phyloP scores from a whole-genome alignment of 2,888 invertebrate species.

The Tinea trinotella region DNA sequence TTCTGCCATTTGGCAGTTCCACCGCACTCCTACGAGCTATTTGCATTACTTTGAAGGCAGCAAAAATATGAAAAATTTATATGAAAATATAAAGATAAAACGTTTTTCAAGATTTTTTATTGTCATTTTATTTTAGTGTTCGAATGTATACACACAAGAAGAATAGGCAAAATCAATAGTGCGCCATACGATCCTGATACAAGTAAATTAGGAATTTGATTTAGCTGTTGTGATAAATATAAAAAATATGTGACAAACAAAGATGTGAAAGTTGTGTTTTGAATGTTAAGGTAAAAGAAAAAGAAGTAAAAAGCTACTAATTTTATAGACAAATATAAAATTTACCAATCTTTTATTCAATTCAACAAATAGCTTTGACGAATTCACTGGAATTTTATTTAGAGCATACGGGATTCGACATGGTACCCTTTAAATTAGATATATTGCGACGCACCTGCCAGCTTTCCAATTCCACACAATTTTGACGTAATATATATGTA shows the following conservation, averaged over 20 bases:
- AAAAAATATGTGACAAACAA: no score
- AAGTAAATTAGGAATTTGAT: no score
- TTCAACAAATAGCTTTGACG: background rate
- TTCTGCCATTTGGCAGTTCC: conserved; percentile 27
- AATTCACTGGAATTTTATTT: conserved; percentile 1
- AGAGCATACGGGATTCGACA: background rate
- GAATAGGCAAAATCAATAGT: no score
- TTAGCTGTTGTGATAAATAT: no score
- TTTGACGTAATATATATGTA: background rate
- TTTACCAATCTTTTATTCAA: background rate
- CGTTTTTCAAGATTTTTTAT: conserved; percentile 12
- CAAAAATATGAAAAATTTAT: conserved; percentile 20
- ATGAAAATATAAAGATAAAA: conserved; percentile 20
- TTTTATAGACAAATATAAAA: no score
- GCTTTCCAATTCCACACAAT: conserved; percentile 11
- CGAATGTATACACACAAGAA: no score
- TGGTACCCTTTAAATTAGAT: conserved; percentile 13
- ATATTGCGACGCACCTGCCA: conserved; percentile 17
- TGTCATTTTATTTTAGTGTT: background rate
- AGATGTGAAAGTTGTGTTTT: no score
- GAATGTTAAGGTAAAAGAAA: no score
- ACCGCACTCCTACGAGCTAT: conserved; percentile 23
- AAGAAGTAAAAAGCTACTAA: no score
- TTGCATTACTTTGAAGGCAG: conserved; percentile 26
- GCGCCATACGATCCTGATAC: no score